A percentile compares a stretch with the other conserved stretches of the same genome.
phyloP scores from a whole-genome alignment of 2,113 vertebrate species.

The Typhlomys cinereus region DNA sequence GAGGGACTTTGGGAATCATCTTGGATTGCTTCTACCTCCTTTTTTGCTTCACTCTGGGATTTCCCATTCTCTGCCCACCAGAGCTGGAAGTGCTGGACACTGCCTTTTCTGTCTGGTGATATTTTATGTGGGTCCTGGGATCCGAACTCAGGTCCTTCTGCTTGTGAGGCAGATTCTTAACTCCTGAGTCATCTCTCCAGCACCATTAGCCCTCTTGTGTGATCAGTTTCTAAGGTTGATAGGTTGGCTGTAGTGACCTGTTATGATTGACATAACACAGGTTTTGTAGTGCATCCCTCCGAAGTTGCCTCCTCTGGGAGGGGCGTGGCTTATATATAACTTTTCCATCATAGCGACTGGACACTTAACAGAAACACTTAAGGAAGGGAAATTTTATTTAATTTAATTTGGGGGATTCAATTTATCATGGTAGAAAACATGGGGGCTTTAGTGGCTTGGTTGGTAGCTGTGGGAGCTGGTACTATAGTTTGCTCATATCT shows the following conservation, averaged over 20 bases:
- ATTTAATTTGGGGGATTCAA: neutral
- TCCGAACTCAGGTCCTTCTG: too few species aligned
- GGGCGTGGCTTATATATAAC: neutral
- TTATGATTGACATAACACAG: neutral
- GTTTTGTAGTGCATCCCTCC: neutral
- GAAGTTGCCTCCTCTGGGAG: neutral
- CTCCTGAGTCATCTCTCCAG: too few species aligned
- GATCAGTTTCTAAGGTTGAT: neutral
- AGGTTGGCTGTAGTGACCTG: fast-evolving
- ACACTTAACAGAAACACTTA: neutral
- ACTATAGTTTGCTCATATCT: too few species aligned
- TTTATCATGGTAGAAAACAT: neutral
- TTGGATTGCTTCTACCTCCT: too few species aligned
- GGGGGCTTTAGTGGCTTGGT: neutral
- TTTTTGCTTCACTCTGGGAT: too few species aligned
- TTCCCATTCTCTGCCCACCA: too few species aligned
- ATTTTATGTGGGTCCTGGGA: too few species aligned
- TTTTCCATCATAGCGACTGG: neutral
- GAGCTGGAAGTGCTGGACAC: too few species aligned
- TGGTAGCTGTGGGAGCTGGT: neutral
- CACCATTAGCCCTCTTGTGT: neutral
- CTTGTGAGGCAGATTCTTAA: too few species aligned
- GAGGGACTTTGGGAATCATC: too few species aligned
- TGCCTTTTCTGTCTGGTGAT: too few species aligned
- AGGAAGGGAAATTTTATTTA: neutral